Base-by-base conservation (phyloP, 23 tunicate species). In the Trididemnum nubilum region DNA sequence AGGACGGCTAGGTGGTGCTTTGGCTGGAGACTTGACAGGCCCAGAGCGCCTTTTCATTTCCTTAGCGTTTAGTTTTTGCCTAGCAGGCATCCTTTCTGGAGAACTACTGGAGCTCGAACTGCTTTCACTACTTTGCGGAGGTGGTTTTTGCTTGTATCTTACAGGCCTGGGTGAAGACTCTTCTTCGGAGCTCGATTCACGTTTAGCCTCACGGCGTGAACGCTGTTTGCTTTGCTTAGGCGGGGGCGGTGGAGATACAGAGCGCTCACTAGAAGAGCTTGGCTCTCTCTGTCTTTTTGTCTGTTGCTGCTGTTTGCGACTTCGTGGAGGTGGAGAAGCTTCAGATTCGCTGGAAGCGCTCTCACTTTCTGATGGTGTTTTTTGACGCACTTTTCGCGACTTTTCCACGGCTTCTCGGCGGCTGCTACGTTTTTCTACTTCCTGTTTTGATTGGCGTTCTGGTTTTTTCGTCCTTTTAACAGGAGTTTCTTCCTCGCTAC, bases 181-280 rank as follows among this genome's bases (percentile, higher is more conserved):
- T 3, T 15, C 22, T 12, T 61, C 67, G 5, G 67, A 61, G 2
- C 58, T 38, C 57, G 58, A 27, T 19, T 73, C 33, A 15, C 39
- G 58, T 19, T 38, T 39, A 2, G 19, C 24, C 18, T 22, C 78
- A 9, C 58, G 78, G n/a, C 29, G 67, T 12, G 67, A 24, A 12
- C 67, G 67, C 4, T 24, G 67, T 26, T 61, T 61, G 4, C 26
- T 24, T 24, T 12, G 67, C 29, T 61, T 61, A 3, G 26, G 26
- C 18, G 67, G 74, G 3, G 74, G 38, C 3, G n/a, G n/a, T n/a
- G 38, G 38, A 32, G 74, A 67, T 67, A n/a, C 9, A 33, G 74
- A 67, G 4, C 74, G 74, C 22, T 67, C 74, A 33, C 38, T 31
- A 38, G 74, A 67, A 5, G 38, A 32, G 74, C 38, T 67, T 33